Evolutionary conservation across 2,888 invertebrate genomes (phyloP).

Genomic region (Sicus ferrugineus): DNA sequence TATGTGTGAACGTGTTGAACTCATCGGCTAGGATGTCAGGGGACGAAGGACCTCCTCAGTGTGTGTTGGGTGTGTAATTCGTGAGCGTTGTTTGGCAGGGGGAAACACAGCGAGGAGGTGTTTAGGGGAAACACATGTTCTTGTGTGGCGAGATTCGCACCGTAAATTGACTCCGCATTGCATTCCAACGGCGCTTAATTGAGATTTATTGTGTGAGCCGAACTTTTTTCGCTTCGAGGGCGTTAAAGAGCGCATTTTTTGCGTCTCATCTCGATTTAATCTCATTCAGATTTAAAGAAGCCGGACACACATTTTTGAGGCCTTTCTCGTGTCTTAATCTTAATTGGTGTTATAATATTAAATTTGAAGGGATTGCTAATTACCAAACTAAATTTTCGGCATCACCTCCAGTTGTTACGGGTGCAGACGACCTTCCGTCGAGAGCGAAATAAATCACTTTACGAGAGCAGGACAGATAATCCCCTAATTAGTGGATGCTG

Average conservation of each 20-base stretch:
- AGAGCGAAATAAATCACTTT: conserved; percentile 9
- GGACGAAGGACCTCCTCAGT: neutral
- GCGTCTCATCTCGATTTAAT: neutral
- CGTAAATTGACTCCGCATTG: conserved; percentile 19
- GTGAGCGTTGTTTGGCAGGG: neutral
- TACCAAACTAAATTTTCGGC: no score
- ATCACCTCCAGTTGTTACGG: no score
- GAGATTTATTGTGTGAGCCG: conserved; percentile 26
- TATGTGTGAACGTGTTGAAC: neutral
- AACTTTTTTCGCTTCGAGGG: neutral
- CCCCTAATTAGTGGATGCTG: conserved; percentile 9
- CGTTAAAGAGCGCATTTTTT: neutral
- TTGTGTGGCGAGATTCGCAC: conserved; percentile 16
- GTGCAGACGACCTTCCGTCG: neutral
- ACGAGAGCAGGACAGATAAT: neutral
- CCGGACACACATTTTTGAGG: no score
- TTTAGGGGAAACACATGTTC: conserved; percentile 17
- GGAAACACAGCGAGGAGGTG: neutral
- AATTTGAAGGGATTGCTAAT: neutral
- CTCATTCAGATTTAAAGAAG: neutral
- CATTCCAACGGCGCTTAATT: conserved; percentile 18
- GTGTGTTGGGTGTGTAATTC: neutral
- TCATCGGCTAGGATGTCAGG: conserved; percentile 1
- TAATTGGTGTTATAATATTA: no score
- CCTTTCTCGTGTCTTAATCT: no score